Percentiles rank a stretch among this genome's conserved stretches.
phyloP scores from a whole-genome alignment of 2,113 vertebrate species.

The Oxyura jamaicensis region DNA sequence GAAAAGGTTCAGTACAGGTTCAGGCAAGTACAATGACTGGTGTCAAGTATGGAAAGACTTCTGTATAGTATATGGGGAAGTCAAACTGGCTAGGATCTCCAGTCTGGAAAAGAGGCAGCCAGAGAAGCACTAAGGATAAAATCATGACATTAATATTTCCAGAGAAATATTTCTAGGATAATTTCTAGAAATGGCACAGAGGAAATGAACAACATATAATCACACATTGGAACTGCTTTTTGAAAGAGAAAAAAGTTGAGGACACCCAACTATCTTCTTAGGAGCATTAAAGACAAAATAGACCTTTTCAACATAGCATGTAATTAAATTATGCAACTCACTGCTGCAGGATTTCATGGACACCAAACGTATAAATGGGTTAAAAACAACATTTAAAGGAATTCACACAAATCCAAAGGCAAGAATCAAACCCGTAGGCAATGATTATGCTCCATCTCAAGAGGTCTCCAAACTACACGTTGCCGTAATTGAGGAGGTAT shows the following conservation, averaged over 20 bases:
- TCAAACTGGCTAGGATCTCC: neutral
- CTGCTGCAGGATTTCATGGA: neutral
- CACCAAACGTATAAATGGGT: neutral
- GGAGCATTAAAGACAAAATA: neutral
- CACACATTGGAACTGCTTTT: neutral
- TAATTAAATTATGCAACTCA: neutral
- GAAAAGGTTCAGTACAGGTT: neutral
- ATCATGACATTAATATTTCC: accelerated
- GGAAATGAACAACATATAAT: neutral
- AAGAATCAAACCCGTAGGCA: neutral
- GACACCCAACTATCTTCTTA: neutral
- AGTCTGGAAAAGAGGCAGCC: neutral
- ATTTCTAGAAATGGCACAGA: neutral
- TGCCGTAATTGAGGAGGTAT: neutral
- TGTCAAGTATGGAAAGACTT: neutral
- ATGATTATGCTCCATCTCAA: neutral
- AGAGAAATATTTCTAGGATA: neutral
- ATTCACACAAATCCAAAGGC: neutral
- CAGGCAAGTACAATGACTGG: neutral
- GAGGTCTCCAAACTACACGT: neutral
- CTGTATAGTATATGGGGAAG: neutral
- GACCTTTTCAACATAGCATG: neutral
- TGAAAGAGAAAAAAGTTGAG: neutral
- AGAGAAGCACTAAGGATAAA: neutral
- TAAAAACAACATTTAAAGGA: neutral